Evolutionary conservation across 2,113 vertebrate species (phyloP).

Genomic region (Cynopterus brachyotis): DNA sequence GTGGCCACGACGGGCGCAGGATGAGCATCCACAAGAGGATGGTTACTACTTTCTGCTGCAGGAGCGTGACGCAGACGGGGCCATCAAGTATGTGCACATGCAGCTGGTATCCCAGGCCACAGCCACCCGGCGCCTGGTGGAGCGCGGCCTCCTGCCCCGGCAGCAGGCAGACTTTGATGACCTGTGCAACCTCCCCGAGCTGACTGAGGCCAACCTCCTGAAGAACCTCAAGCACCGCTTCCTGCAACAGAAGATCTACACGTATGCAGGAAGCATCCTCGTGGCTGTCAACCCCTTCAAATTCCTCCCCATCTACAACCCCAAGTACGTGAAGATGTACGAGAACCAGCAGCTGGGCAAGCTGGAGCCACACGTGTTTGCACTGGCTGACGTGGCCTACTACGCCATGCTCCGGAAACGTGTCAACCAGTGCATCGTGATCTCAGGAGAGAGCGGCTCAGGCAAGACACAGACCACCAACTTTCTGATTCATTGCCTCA

Average conservation of each 20-base stretch:
- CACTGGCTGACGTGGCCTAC: conserved; percentile 92
- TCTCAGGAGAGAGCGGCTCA: conserved; percentile 95
- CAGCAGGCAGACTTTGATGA: conserved; percentile 90
- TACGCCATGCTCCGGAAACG: conserved; percentile 91
- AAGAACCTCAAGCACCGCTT: conserved; percentile 90
- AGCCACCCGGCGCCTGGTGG: conserved; percentile 87
- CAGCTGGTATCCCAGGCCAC: conserved; percentile 86
- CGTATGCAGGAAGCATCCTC: conserved; percentile 92
- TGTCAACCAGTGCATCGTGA: conserved; percentile 93
- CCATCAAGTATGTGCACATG: conserved; percentile 91
- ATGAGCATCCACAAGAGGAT: conserved; percentile 84
- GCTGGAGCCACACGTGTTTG: conserved; percentile 95
- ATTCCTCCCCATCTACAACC: conserved; percentile 96
- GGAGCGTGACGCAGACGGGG: conserved; percentile 89
- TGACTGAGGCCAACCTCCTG: conserved; percentile 88
- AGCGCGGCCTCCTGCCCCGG: conserved; percentile 94
- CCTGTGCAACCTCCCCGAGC: conserved; percentile 89
- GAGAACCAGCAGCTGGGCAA: conserved; percentile 94
- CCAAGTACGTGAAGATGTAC: conserved; percentile 96
- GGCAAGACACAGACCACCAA: conserved; percentile 97
- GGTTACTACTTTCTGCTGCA: conserved; percentile 94
- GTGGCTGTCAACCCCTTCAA: conserved; percentile 96
- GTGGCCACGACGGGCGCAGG: conserved; percentile 90
- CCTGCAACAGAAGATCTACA: conserved; percentile 92
- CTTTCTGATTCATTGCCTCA: conserved; percentile 97